A percentile compares a stretch with the other conserved stretches of the same genome.
Conservation (phyloP, 1,140 invertebrate species). For the Bombyx mori region DNA sequence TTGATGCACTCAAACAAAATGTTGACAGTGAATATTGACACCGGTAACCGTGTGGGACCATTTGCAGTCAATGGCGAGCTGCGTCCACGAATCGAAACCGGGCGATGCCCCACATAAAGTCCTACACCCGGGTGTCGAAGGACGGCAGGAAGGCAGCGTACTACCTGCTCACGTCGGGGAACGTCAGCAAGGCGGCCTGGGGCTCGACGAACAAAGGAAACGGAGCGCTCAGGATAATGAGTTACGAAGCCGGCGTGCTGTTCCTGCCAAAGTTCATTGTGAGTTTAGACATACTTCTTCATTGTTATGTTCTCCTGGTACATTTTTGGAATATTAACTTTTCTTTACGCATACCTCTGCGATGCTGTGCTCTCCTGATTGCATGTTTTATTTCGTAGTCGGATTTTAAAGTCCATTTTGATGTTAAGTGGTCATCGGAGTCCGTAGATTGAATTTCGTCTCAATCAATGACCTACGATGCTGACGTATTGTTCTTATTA, state of each 20-base stretch:
- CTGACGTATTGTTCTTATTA: too few species aligned
- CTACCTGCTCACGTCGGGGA: slow-evolving; percentile 93
- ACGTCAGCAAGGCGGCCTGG: slow-evolving; percentile 97
- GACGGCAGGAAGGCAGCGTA: slow-evolving; percentile 76
- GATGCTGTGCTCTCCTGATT: too few species aligned
- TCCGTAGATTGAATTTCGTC: too few species aligned
- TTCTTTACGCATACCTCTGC: too few species aligned
- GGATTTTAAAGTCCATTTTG: too few species aligned
- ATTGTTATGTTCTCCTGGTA: too few species aligned
- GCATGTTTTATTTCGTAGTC: too few species aligned
- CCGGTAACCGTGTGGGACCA: not conserved
- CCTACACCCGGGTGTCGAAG: slow-evolving; percentile 85
- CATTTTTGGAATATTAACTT: too few species aligned
- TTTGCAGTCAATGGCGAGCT: slow-evolving; percentile 87
- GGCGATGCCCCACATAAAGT: slow-evolving; percentile 96
- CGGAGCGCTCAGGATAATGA: slow-evolving; percentile 80
- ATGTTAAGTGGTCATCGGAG: too few species aligned
- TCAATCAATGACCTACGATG: too few species aligned
- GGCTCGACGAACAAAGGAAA: slow-evolving; percentile 81
- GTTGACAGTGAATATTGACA: not conserved
- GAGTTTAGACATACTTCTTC: slow-evolving; percentile 42
- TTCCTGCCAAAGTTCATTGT: slow-evolving; percentile 90
- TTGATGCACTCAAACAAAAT: too few species aligned
- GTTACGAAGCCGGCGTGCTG: slow-evolving; percentile 93
- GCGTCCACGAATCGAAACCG: slow-evolving; percentile 75